Percentiles rank a stretch among this genome's conserved stretches.
phyloP scores from a whole-genome alignment of 2,888 invertebrate species.

The Ochropleura leucogaster region DNA sequence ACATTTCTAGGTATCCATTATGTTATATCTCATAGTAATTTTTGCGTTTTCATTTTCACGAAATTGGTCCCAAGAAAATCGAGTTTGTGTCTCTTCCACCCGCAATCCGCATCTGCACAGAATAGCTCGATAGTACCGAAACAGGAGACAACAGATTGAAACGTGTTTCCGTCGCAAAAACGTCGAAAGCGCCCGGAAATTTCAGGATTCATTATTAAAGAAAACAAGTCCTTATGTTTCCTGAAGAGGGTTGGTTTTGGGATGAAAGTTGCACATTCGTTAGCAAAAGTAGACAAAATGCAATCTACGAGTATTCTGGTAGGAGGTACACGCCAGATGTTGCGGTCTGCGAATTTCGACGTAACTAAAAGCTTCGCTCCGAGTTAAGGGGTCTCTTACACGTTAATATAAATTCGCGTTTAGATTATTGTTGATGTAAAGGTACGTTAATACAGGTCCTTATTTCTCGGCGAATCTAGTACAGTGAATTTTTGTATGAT shows the following conservation, averaged over 20 bases:
- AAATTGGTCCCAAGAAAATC: constrained; percentile 79
- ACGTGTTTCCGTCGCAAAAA: constrained; percentile 73
- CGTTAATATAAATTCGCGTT: constrained; percentile 60
- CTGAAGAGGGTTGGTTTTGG: constrained; percentile 63
- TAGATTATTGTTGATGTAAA: constrained; percentile 47
- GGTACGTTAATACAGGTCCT: neutral
- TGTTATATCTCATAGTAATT: constrained; percentile 68
- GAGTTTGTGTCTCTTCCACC: constrained; percentile 81
- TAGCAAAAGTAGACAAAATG: constrained; percentile 82
- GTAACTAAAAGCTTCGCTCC: constrained; percentile 85
- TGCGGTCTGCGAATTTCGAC: constrained; percentile 87
- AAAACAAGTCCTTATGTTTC: constrained; percentile 66
- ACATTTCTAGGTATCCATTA: constrained; percentile 63
- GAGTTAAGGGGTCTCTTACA: constrained; percentile 77
- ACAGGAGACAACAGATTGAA: constrained; percentile 88
- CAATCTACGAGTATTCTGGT: constrained; percentile 84
- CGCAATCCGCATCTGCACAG: constrained; percentile 85
- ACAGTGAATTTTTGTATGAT: too few species aligned
- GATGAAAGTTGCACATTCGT: constrained; percentile 52
- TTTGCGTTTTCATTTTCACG: constrained; percentile 81
- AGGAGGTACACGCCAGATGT: constrained; percentile 85
- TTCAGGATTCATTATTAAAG: constrained; percentile 54
- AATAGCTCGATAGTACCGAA: constrained; percentile 84
- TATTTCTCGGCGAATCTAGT: neutral
- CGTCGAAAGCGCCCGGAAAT: constrained; percentile 74